phyloP scores from a whole-genome alignment of 2,888 invertebrate genomes.

The Ormia ochracea region DNA sequence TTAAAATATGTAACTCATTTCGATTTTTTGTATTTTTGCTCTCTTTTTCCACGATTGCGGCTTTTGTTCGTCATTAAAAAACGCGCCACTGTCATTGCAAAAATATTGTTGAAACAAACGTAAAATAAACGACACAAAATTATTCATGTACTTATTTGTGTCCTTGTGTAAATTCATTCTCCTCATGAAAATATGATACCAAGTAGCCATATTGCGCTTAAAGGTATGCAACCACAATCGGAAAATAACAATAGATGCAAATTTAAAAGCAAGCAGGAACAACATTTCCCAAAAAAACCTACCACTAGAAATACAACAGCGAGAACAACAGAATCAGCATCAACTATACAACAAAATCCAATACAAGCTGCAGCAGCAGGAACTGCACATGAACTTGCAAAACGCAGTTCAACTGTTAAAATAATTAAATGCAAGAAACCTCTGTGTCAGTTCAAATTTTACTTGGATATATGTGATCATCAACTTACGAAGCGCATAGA shows the following conservation, averaged over 20 bases:
- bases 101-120: constrained; percentile 30
- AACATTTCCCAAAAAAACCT: constrained; percentile 52
- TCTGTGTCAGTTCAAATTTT: constrained; percentile 84
- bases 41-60: constrained; percentile 46
- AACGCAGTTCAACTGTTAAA: constrained; percentile 67
- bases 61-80: constrained; percentile 19
- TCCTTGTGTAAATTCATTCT: not conserved
- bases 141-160: not conserved
- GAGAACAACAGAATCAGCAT: constrained; percentile 42
- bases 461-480: constrained; percentile 86
- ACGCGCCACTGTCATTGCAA: constrained; percentile 54
- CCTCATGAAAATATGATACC: constrained; percentile 34
- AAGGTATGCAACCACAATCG: constrained; percentile 77
- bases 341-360: constrained; percentile 50
- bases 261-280: constrained; percentile 68
- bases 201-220: constrained; percentile 74
- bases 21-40: constrained; percentile 47
- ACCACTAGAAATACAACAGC: constrained; percentile 47
- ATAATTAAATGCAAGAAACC: constrained; percentile 79
- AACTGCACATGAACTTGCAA: constrained; percentile 40
- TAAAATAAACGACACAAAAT: constrained; percentile 59
- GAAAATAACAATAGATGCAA: constrained; percentile 74
- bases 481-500: constrained; percentile 82
- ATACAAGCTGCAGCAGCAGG: constrained; percentile 49
- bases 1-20: constrained; percentile 41